Conservation (phyloP, 2,888 invertebrate species). For the Acrocyrtus sp. region DNA sequence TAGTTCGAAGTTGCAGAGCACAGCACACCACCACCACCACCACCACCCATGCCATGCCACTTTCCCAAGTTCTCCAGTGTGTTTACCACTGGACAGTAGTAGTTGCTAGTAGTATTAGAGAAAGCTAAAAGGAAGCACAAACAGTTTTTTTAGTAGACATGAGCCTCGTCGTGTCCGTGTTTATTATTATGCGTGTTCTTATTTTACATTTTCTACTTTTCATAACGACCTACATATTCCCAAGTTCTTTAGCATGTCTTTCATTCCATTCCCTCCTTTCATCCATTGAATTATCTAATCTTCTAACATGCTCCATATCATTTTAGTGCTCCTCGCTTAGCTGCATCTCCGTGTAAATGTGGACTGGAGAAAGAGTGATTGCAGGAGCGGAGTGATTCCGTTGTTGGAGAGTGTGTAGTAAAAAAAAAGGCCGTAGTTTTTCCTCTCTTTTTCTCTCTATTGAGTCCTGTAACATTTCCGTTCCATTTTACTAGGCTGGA, state of each 20-base stretch:
- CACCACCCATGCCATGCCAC: background rate
- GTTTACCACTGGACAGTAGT: background rate
- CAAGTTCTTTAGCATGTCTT: background rate
- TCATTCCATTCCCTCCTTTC: background rate
- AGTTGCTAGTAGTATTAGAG: background rate
- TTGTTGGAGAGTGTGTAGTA: background rate
- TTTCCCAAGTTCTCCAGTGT: background rate
- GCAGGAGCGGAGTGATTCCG: background rate
- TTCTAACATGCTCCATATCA: background rate
- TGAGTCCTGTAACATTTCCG: background rate
- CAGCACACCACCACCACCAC: too few species aligned
- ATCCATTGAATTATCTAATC: background rate
- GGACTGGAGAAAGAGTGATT: background rate
- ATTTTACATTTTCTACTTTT: background rate
- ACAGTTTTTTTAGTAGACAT: background rate
- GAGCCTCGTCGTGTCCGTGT: background rate
- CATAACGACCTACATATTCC: background rate
- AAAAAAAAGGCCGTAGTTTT: background rate
- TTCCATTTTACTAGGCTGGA: background rate
- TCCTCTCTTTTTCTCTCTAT: too few species aligned
- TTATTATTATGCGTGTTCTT: background rate
- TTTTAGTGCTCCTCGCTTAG: background rate
- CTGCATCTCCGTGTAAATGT: background rate
- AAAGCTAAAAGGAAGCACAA: background rate
- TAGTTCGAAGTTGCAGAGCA: too few species aligned